These are phyloP conservation scores for Hipposideros armiger DNA, from an alignment of 2,113 vertebrate genomes.

Conservation along the genomic window DNA sequence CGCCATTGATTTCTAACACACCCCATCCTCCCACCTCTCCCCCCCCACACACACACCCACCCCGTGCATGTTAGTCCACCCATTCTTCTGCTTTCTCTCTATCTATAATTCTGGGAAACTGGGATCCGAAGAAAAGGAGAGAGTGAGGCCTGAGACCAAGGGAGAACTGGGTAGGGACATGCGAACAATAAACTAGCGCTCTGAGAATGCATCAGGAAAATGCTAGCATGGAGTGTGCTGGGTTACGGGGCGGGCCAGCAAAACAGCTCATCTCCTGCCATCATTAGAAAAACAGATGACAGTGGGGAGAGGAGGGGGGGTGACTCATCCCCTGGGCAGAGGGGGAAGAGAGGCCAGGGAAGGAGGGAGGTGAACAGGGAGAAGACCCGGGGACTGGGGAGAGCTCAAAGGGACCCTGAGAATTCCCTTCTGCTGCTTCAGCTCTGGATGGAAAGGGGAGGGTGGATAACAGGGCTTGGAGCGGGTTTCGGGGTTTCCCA, in stretches of 20 bases:
- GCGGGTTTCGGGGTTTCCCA: conserved; percentile 57
- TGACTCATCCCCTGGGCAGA: conserved; percentile 84
- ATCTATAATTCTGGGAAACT: conserved; percentile 78
- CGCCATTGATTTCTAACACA: conserved; percentile 39
- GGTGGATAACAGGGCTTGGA: conserved; percentile 19
- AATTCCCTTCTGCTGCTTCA: conserved; percentile 77
- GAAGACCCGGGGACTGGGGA: conserved; percentile 64
- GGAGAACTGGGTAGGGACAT: conserved; percentile 56
- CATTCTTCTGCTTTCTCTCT: conserved; percentile 72
- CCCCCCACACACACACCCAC: not conserved
- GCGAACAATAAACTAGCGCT: conserved; percentile 70
- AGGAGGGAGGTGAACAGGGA: conserved; percentile 71
- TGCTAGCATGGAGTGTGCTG: conserved; percentile 62
- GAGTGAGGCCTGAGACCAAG: conserved; percentile 62
- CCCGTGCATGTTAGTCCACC: conserved; percentile 53
- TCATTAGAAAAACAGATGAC: conserved; percentile 88
- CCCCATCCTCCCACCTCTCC: not conserved
- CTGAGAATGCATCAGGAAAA: conserved; percentile 77
- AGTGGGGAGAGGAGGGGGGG: conserved; percentile 23
- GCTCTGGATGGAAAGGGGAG: not conserved
- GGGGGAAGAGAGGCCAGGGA: conserved; percentile 50
- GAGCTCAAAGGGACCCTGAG: conserved; percentile 76
- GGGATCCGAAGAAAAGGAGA: not conserved
- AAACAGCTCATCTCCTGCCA: conserved; percentile 86
- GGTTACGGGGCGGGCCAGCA: conserved; percentile 57